Evolutionary conservation across 2,113 vertebrate genomes (phyloP), one percentile per base, ranked within the genome.

Genomic region (Burhinus bistriatus): DNA sequence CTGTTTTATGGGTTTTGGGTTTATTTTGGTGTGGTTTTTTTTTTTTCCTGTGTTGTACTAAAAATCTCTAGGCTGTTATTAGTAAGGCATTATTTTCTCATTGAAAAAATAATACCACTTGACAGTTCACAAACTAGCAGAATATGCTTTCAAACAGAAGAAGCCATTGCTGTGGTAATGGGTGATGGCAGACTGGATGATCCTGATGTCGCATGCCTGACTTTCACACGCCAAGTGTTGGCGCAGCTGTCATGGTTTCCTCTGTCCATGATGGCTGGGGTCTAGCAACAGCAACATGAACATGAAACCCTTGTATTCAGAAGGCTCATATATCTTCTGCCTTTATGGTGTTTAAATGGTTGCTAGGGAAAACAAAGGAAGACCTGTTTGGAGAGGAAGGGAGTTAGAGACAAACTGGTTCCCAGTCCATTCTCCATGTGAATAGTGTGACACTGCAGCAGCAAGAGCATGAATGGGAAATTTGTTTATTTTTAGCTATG

Each of bases 171-270:
- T 81, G 29, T 1, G 2, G 51, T 22, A 13, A 7, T 26, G 17
- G 4, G 21, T 40, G 68, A 7, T 32, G 55, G 79, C 58, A 75
- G 80, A 10, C 30, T 42, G 54, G 68, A 19, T 55, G 54, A 45
- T 80, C 59, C 70, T 83, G 70, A 52, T 1, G 3, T 1, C 36
- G 49, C 0, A 0, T 49, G 44, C 44, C 81, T 0, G 3, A 27
- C 18, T 66, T 71, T 84, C 4, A 4, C 70, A 58, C 0, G 5
- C 34, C 3, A 20, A 51, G 22, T 3, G 9, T 18, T 72, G 61
- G 29, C 68, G 79, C 70, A 45, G 25, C 62, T 92, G 36, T 26
- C 15, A 5, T 5, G 22, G 29, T 32, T 92, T 79, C 79, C 89
- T 55, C 71, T 88, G 52, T n/a, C 4, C 0, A 0, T 47, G 55